Evolutionary conservation across 2,113 vertebrate genomes (phyloP), one percentile per base, ranked within the genome.

Genomic region (Alexandromys fortis): DNA sequence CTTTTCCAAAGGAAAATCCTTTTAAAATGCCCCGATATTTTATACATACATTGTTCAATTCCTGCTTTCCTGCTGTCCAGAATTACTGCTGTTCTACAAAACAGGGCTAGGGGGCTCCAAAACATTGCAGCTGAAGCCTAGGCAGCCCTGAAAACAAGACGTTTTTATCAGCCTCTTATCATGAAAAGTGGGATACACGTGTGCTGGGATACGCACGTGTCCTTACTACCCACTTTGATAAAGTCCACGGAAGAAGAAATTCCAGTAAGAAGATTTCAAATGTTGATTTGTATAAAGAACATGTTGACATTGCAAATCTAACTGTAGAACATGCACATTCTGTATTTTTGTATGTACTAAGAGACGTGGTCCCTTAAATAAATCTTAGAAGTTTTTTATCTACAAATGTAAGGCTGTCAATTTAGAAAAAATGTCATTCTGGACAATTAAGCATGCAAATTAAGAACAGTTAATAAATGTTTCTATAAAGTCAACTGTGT

Each of bases 41-140:
- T 94, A 42, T 86, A 12, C 2, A 38, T 10, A 8, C 13, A 92
- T 86, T 96, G 86, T 82, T 88, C 92, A 93, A 13, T 0, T 86
- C 63, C n/a, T 97, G 92, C 65, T 92, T 38, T 33, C 42, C 95
- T 94, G 47, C 5, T 72, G 19, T 9, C 63, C 16, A 45, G 92
- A 89, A 45, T 94, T 86, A 72, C 35, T 97, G 92, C 70, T 95
- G 94, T 96, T 81, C 58, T 92, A 1, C 77, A 61, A 94, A 47
- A 12, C 73, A 30, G 1, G 24, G 92, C 95, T 94, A 95, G 95
- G 73, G 95, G 91, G 67, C 94, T 58, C 82, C 94, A 83, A 93
- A 97, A 73, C 45, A 35, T 96, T 96, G 94, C 88, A 94, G 17
- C 70, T 96, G 93, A 97, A 77, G 63, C 3, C 86, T 85, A 72